A percentile compares a stretch with the other conserved stretches of the same genome.
phyloP scores from a whole-genome alignment of 2,113 vertebrate genomes.

The Poeciliopsis prolifica region DNA sequence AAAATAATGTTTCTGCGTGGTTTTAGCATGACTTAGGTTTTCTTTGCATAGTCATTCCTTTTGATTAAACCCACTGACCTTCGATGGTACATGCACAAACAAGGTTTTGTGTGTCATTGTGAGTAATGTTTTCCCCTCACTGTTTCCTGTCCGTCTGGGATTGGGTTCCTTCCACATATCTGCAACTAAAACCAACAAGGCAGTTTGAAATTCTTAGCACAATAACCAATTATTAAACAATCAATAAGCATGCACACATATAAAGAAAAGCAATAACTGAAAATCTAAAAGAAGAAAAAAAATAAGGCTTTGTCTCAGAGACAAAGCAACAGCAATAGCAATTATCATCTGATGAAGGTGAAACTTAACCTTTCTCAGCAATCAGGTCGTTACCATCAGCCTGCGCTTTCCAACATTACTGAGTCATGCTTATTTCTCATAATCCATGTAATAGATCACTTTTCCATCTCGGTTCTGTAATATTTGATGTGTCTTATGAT shows the following conservation, averaged over 20 bases:
- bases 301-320: not conserved
- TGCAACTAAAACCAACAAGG: too few relatives aligned
- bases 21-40: too few relatives aligned
- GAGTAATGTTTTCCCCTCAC: too few relatives aligned
- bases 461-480: not conserved
- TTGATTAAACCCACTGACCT: too few relatives aligned
- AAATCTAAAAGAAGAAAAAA: not conserved
- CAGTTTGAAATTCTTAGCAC: too few relatives aligned
- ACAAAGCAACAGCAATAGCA: slow-evolving; percentile 9
- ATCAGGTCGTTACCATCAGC: slow-evolving; percentile 30
- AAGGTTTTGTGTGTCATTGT: too few relatives aligned
- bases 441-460: not conserved
- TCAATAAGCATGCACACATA: not conserved
- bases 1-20: too few relatives aligned
- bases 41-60: too few relatives aligned
- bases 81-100: too few relatives aligned
- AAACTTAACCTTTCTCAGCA: slow-evolving; percentile 46
- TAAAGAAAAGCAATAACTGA: not conserved
- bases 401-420: slow-evolving; percentile 22
- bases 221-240: too few relatives aligned
- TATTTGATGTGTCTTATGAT: slow-evolving; percentile 7
- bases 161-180: too few relatives aligned
- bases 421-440: slow-evolving; percentile 15
- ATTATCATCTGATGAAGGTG: slow-evolving; percentile 14
- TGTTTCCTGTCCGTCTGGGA: too few relatives aligned